A percentile compares a stretch with the other conserved stretches of the same genome.
phyloP scores from a whole-genome alignment of 2,113 vertebrate genomes.

The Sorex fumeus region DNA sequence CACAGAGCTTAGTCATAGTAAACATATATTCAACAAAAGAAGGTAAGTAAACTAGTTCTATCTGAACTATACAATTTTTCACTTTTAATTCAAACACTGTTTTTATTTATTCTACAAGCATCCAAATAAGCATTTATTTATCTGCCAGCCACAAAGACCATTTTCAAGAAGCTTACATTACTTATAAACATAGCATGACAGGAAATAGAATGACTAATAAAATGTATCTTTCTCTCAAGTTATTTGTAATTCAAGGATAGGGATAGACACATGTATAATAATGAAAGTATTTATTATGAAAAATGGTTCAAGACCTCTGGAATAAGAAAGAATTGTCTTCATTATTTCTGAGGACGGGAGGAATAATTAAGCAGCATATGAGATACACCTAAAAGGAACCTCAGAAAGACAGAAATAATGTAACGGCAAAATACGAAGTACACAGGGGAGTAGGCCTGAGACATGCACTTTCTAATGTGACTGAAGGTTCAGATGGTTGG shows the following conservation, averaged over 20 bases:
- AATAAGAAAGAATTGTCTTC: not conserved
- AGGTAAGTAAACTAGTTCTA: not conserved
- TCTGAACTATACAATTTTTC: not conserved
- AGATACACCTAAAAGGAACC: not conserved
- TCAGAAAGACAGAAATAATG: not conserved
- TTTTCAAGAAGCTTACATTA: conserved; percentile 31
- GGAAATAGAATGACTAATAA: conserved; percentile 10
- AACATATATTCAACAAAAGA: not conserved
- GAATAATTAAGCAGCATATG: not conserved
- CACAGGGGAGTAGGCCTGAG: not conserved
- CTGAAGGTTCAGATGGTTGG: not conserved
- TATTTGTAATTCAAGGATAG: not conserved
- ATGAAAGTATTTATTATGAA: no score
- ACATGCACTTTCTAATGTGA: not conserved
- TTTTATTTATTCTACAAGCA: conserved; percentile 15
- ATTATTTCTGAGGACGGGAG: not conserved
- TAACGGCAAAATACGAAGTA: not conserved
- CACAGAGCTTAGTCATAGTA: not conserved
- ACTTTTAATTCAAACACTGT: not conserved
- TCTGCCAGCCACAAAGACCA: not conserved
- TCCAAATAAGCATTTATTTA: not conserved
- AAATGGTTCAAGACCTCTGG: not conserved
- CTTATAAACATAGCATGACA: not conserved
- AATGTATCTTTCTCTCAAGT: not conserved
- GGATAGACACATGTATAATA: not conserved